Base-by-base conservation (phyloP, 2,888 invertebrate genomes). In the Pecten maximus region DNA sequence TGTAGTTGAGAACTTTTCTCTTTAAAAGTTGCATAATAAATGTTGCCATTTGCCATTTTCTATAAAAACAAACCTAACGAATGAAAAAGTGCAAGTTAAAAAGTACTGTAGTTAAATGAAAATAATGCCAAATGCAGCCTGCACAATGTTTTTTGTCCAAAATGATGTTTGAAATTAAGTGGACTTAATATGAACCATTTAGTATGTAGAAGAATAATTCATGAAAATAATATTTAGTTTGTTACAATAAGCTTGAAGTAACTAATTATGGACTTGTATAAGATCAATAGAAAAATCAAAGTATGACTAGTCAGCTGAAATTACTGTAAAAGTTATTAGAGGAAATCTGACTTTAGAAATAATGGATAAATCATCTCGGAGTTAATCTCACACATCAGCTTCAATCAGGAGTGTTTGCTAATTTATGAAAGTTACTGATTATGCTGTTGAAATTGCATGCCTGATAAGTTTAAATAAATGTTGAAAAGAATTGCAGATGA, bases 21-120 rank as follows among this genome's bases (percentile, higher is more conserved):
- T 16, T 74, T 74, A 28, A 74, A 74, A 74, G 35, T 35, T 74
- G 74, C 74, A 74, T 74, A 74, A 74, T 74, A 74, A 74, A 74
- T 74, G 74, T 74, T 74, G 74, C 74, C 74, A 74, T 74, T 60
- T 74, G 74, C 74, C 74, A 28, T 74, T 28, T 74, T 74, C 74
- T 35, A 4, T 60, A 74, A 74, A 15, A 74, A 35, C 54, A 54
- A n/a, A 54, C 6, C 54, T 44, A 44, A 44, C 12, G 12, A 44
- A 44, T 44, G 44, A 74, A 74, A 28, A 28, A 74, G 8, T 8
- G 28, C 6, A 74, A 74, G 74, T 74, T 74, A 16, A n/a, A 50
- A 28, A 74, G 35, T 28, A 23, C 23, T 74, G 0, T 35, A 74
- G 74, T 10, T 12, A 74, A 74, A 74, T 74, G 35, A 74, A 10